These are phyloP conservation scores for Subacronicta megacephala DNA, from an alignment of 2,888 invertebrate genomes.

Conservation along the genomic window DNA sequence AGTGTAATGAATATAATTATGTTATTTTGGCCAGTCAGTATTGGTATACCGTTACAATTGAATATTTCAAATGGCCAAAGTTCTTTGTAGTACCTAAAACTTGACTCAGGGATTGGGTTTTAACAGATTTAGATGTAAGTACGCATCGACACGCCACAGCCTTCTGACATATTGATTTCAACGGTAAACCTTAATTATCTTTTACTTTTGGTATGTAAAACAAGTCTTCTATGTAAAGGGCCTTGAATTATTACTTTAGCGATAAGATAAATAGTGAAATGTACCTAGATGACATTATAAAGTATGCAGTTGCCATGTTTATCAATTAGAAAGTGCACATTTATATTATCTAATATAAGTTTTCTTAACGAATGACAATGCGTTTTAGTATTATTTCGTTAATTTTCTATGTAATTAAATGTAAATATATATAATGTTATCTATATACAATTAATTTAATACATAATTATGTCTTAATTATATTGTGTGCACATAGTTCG, in stretches of 20 bases:
- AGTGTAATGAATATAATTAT: conserved; percentile 24
- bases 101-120: not conserved
- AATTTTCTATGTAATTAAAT: conserved; percentile 52
- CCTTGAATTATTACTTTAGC: conserved; percentile 75
- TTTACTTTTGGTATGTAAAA: conserved; percentile 47
- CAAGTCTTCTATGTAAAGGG: conserved; percentile 72
- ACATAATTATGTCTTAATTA: conserved; percentile 36
- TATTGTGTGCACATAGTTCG: conserved; percentile 46
- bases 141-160: not conserved
- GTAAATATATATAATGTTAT: conserved; percentile 54
- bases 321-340: conserved; percentile 67
- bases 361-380: conserved; percentile 77
- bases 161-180: conserved; percentile 8
- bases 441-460: conserved; percentile 23
- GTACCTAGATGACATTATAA: conserved; percentile 63
- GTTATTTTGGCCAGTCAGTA: conserved; percentile 26
- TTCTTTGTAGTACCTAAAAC: not conserved
- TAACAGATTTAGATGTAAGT: conserved; percentile 1
- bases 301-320: conserved; percentile 79
- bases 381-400: conserved; percentile 88
- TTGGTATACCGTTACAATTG: conserved; percentile 11
- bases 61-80: conserved; percentile 17
- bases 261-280: conserved; percentile 59
- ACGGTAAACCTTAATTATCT: conserved; percentile 24
- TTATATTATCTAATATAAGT: conserved; percentile 40